Evolutionary conservation across 2,888 invertebrate genomes (phyloP).

Genomic region (Synergus japonicus): DNA sequence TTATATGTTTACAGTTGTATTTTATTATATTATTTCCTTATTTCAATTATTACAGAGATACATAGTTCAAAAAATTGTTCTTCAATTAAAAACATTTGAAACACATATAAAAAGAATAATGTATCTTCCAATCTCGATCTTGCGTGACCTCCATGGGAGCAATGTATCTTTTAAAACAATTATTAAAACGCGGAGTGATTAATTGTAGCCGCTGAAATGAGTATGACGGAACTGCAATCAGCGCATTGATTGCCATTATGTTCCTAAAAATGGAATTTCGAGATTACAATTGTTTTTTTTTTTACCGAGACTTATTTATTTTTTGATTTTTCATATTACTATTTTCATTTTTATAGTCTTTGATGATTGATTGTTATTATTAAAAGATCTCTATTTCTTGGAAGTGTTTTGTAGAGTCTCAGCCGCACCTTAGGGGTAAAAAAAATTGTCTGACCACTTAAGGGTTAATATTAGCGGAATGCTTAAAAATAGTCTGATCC

Average conservation of each 20-base stretch:
- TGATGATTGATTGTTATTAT: neutral
- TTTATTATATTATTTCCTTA: neutral
- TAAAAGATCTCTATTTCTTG: neutral
- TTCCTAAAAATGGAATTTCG: neutral
- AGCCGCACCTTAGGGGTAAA: slow-evolving; percentile 25
- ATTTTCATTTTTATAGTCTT: neutral
- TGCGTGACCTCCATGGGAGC: neutral
- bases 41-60: neutral
- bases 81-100: neutral
- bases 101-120: neutral
- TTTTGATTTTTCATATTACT: neutral
- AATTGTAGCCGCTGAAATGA: neutral
- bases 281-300: neutral
- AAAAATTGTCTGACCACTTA: slow-evolving; percentile 40
- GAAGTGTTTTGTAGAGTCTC: neutral
- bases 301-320: too few species aligned
- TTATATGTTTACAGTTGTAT: neutral
- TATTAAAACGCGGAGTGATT: neutral
- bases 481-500: slow-evolving; percentile 30
- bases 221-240: neutral
- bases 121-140: neutral
- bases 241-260: neutral
- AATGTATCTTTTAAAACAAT: slow-evolving; percentile 3
- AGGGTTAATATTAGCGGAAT: slow-evolving; percentile 34
- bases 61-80: neutral